Percentiles rank a stretch among this genome's conserved stretches.
Conservation (phyloP, 64 coral and sea anemone genomes). For the Montipora cactus region DNA sequence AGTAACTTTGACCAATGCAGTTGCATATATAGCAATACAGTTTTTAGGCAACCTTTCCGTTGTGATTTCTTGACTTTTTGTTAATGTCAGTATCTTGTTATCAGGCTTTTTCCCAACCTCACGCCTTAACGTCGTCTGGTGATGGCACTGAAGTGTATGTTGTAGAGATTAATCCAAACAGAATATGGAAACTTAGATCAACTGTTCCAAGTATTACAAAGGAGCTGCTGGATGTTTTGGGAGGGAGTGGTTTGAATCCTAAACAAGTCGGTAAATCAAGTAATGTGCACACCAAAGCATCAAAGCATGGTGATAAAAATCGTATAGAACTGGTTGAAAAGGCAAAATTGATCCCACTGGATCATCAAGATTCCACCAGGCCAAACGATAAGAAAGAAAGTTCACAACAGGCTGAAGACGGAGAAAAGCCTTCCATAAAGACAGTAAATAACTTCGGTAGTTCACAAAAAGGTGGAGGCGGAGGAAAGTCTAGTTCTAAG, state of each 20-base stretch:
- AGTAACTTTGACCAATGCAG: too few species aligned
- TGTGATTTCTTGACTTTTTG: not conserved
- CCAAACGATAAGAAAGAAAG: not conserved
- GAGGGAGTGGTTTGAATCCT: not conserved
- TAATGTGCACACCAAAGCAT: not conserved
- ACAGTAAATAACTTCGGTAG: not conserved
- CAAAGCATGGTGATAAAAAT: not conserved
- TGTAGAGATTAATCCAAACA: conserved; percentile 82
- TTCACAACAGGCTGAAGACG: not conserved
- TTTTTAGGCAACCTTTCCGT: too few species aligned
- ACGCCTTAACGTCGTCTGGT: conserved; percentile 75
- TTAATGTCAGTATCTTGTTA: not conserved
- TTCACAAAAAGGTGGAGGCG: not conserved
- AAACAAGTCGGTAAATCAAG: not conserved
- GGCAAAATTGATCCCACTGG: not conserved
- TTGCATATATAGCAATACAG: too few species aligned
- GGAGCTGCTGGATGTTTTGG: not conserved
- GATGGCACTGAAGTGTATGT: conserved; percentile 83
- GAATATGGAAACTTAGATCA: conserved; percentile 81
- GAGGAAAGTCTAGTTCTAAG: not conserved
- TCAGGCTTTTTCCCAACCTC: conserved; percentile 68
- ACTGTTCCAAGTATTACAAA: not conserved
- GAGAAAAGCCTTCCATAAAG: not conserved
- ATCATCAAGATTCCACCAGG: not conserved
- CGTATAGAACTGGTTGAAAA: conserved; percentile 1